phyloP scores from a whole-genome alignment of 2,797 vertebrate genomes.

The Chiloscyllium punctatum region DNA sequence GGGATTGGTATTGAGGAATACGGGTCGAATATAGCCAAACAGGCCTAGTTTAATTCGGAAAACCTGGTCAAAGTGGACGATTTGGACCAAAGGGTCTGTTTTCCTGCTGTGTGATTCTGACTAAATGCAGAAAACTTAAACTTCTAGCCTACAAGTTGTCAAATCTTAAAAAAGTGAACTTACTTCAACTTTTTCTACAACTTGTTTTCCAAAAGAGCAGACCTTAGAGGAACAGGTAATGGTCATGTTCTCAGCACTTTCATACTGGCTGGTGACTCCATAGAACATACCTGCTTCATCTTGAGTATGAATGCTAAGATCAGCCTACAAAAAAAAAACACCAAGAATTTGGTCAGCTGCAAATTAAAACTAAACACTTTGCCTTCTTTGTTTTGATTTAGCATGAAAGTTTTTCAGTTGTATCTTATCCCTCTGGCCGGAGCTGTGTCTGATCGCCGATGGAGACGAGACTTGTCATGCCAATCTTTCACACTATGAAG shows the following conservation, averaged over 20 bases:
- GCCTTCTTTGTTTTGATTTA: neutral
- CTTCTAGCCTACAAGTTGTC: neutral
- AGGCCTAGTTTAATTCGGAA: no score
- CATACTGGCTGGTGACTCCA: conserved; percentile 56
- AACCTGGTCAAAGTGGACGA: no score
- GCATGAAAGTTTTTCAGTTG: neutral
- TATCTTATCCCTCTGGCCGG: no score
- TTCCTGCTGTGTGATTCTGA: no score
- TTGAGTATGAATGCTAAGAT: conserved; percentile 53
- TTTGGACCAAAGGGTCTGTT: no score
- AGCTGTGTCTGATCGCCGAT: neutral
- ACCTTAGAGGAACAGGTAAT: conserved; percentile 57
- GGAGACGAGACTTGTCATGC: neutral
- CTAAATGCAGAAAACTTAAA: neutral
- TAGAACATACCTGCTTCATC: conserved; percentile 53
- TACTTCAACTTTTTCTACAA: conserved; percentile 59
- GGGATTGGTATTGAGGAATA: no score
- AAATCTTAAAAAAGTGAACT: conserved; percentile 38
- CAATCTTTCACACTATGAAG: neutral
- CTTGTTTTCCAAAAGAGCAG: conserved; percentile 58
- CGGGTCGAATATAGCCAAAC: no score
- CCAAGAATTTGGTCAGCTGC: no score
- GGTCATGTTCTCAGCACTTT: conserved; percentile 56
- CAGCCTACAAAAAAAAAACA: conserved; percentile 42
- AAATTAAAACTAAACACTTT: no score